phyloP scores from a whole-genome alignment of 1,140 invertebrate genomes.

The Bursaphelenchus mucronatus region DNA sequence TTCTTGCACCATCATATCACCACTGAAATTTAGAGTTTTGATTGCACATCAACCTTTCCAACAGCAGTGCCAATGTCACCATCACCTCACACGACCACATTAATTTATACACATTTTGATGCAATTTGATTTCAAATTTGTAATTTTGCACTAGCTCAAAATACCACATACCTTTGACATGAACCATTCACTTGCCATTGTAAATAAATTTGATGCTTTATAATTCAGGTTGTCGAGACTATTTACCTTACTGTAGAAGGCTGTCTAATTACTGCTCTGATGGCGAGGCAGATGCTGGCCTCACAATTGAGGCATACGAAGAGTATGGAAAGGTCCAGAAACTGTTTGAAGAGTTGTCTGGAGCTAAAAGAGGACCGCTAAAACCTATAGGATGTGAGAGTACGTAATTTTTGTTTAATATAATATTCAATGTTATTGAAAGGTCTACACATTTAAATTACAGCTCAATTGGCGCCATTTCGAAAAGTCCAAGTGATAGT shows the following conservation, averaged over 20 bases:
- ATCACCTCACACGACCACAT: background rate
- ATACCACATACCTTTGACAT: background rate
- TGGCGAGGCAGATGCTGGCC: constrained; percentile 5
- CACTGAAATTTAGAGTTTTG: background rate
- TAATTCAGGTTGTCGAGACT: constrained; percentile 12
- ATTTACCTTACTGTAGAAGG: background rate
- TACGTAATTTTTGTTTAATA: background rate
- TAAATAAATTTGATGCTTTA: background rate
- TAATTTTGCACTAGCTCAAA: background rate
- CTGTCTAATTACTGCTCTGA: constrained; percentile 8
- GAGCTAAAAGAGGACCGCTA: background rate
- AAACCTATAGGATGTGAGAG: constrained; percentile 15
- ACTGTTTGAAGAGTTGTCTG: constrained; percentile 9
- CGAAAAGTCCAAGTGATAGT: constrained; percentile 11
- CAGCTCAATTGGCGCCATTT: constrained; percentile 13
- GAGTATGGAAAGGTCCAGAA: constrained; percentile 9
- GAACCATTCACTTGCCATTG: background rate
- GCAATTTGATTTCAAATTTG: background rate
- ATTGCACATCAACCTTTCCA: constrained; percentile 1
- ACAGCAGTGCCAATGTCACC: background rate
- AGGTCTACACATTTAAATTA: background rate
- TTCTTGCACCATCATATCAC: background rate
- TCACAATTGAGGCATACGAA: constrained; percentile 14
- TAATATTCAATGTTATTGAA: background rate
- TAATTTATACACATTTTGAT: background rate